Percentiles rank a stretch among this genome's conserved stretches.
Conservation (phyloP, 2,113 vertebrate genomes). For the Choloepus hoffmanni region DNA sequence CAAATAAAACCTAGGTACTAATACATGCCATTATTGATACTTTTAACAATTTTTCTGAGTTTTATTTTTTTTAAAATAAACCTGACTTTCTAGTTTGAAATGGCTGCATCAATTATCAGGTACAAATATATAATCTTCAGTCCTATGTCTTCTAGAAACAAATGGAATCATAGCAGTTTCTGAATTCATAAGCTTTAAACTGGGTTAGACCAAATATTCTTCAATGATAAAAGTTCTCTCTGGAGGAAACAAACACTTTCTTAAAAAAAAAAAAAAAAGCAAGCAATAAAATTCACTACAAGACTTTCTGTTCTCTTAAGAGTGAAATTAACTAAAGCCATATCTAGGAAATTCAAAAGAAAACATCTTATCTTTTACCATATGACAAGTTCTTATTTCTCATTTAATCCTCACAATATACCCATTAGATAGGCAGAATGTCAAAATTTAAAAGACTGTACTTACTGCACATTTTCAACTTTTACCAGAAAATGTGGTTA, state of each 20-base stretch:
- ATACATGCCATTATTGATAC: slow-evolving; percentile 31
- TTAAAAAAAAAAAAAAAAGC: neutral
- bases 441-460: neutral
- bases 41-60: slow-evolving; percentile 29
- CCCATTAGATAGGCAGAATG: neutral
- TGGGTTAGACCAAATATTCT: slow-evolving; percentile 9
- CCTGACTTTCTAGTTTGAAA: slow-evolving; percentile 48
- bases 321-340: slow-evolving; percentile 21
- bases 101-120: slow-evolving; percentile 35
- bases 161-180: slow-evolving; percentile 8
- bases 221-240: slow-evolving; percentile 11
- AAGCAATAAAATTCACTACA: slow-evolving; percentile 29
- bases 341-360: neutral
- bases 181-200: slow-evolving; percentile 38
- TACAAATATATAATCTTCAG: slow-evolving; percentile 30
- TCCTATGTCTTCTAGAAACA: slow-evolving; percentile 28
- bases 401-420: neutral
- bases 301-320: slow-evolving; percentile 11
- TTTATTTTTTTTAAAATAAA: slow-evolving; percentile 27
- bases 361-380: slow-evolving; percentile 35
- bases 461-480: neutral
- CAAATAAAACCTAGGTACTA: slow-evolving; percentile 49
- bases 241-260: neutral
- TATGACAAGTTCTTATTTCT: neutral
- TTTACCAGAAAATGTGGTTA: neutral